Percentiles rank a stretch among this genome's conserved stretches.
Evolutionary conservation across 2,888 invertebrate species (phyloP).

Genomic region (Orthosia incerta): DNA sequence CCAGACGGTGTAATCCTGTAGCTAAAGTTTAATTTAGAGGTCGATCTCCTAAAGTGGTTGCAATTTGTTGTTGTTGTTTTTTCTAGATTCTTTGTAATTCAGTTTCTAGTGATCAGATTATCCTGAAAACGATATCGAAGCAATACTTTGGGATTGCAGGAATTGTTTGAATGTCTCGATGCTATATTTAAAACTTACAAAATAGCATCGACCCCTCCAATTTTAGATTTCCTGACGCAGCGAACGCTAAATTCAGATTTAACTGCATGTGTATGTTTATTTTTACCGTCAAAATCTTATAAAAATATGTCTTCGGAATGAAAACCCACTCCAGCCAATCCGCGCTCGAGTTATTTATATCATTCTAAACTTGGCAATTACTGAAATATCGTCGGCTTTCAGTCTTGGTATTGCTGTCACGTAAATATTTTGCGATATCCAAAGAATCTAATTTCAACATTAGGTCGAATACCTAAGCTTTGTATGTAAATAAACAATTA

Average conservation of each 20-base stretch:
- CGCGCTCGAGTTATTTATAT: slow-evolving; percentile 22
- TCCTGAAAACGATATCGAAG: neutral
- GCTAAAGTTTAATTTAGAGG: no score
- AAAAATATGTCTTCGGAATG: slow-evolving; percentile 5
- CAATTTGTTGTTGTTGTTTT: neutral
- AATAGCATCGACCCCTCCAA: neutral
- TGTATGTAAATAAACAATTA: neutral
- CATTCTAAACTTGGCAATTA: slow-evolving; percentile 25
- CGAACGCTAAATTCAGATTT: neutral
- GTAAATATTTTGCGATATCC: neutral
- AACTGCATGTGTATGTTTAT: slow-evolving; percentile 19
- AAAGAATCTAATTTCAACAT: neutral
- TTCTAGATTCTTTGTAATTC: neutral
- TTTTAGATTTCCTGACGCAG: neutral
- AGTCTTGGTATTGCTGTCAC: neutral
- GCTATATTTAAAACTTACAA: neutral
- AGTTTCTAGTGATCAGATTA: neutral
- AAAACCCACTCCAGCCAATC: slow-evolving; percentile 1
- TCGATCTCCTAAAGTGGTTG: neutral
- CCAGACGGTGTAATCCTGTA: neutral
- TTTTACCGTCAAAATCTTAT: slow-evolving; percentile 2
- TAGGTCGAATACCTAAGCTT: neutral
- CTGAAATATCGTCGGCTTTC: slow-evolving; percentile 7
- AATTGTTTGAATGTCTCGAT: neutral
- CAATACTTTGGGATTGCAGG: neutral